Conservation (phyloP, 2,797 vertebrate genomes). For the Jordanella pulchra region DNA sequence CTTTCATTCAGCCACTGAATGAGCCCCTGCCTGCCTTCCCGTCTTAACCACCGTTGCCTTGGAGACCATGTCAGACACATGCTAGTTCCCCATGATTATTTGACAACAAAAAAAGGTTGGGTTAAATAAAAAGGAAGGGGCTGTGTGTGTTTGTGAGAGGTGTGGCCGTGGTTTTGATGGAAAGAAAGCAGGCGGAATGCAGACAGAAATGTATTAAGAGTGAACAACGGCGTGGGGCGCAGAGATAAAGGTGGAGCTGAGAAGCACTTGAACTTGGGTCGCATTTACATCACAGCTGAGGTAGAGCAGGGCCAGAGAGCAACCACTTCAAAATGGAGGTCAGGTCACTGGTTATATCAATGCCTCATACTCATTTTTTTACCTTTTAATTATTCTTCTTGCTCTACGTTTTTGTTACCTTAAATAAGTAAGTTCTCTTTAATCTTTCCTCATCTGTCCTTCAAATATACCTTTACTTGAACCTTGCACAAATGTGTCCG, state of each 20-base stretch:
- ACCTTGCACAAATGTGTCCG: conserved; percentile 1
- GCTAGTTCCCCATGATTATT: conserved; percentile 90
- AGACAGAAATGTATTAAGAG: conserved; percentile 52
- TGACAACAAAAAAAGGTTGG: conserved; percentile 83
- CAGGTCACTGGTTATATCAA: conserved; percentile 38
- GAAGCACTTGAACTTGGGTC: conserved; percentile 64
- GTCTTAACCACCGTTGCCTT: conserved; percentile 89
- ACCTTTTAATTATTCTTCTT: conserved; percentile 6
- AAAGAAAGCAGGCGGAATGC: conserved; percentile 53
- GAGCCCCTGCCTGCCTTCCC: conserved; percentile 83
- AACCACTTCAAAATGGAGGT: conserved; percentile 63
- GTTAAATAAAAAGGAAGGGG: conserved; percentile 73
- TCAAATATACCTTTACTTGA: conserved; percentile 8
- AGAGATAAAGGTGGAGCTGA: conserved; percentile 48
- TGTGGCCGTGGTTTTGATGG: conserved; percentile 32
- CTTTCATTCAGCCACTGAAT: conserved; percentile 84
- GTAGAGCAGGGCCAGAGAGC: conserved; percentile 45
- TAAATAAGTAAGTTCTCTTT: not conserved
- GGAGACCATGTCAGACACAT: conserved; percentile 95
- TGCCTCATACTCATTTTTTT: conserved; percentile 17
- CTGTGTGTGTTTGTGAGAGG: conserved; percentile 19
- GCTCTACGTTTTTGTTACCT: conserved; percentile 2
- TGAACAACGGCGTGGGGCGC: conserved; percentile 36
- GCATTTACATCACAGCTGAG: conserved; percentile 46
- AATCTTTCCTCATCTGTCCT: conserved; percentile 15